A percentile compares a stretch with the other conserved stretches of the same genome.
Evolutionary conservation across 2,888 invertebrate genomes (phyloP).

Genomic region (Drosophila mettleri): DNA sequence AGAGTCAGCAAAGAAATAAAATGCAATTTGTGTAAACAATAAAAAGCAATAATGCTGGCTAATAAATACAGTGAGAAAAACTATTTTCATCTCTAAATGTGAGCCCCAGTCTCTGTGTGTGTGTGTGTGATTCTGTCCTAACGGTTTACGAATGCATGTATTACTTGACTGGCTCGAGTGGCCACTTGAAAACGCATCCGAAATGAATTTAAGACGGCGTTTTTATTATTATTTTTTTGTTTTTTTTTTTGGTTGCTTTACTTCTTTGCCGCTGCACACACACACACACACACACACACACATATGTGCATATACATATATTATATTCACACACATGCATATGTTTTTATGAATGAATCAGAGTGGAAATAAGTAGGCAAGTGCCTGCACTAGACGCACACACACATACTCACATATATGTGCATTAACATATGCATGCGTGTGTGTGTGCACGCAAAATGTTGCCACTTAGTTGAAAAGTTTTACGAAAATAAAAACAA

Average conservation of each 20-base stretch:
- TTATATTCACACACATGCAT: slow-evolving; percentile 7
- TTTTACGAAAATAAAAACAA: no score
- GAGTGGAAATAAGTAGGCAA: slow-evolving; percentile 77
- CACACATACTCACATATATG: neutral
- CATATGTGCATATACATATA: slow-evolving; percentile 16
- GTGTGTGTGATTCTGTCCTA: slow-evolving; percentile 21
- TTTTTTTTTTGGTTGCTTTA: slow-evolving; percentile 23
- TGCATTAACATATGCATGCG: neutral
- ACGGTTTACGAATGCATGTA: slow-evolving; percentile 32
- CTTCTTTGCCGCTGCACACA: slow-evolving; percentile 42
- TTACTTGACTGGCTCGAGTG: slow-evolving; percentile 40
- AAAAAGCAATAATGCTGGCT: slow-evolving; percentile 17
- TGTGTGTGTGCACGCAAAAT: neutral
- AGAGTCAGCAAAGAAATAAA: slow-evolving; percentile 31
- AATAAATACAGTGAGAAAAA: slow-evolving; percentile 17
- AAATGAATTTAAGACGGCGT: slow-evolving; percentile 48
- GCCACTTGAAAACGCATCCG: slow-evolving; percentile 47
- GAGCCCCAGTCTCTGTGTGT: neutral
- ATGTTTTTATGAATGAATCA: slow-evolving; percentile 79
- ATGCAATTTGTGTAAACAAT: slow-evolving; percentile 48
- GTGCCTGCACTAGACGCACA: slow-evolving; percentile 9
- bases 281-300: slow-evolving; percentile 9
- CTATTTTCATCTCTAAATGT: slow-evolving; percentile 20
- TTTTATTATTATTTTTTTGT: slow-evolving; percentile 11
- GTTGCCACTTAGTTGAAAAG: slow-evolving; percentile 13